Evolutionary conservation across 1,140 invertebrate species (phyloP).

Genomic region (Drosophila leontia): DNA sequence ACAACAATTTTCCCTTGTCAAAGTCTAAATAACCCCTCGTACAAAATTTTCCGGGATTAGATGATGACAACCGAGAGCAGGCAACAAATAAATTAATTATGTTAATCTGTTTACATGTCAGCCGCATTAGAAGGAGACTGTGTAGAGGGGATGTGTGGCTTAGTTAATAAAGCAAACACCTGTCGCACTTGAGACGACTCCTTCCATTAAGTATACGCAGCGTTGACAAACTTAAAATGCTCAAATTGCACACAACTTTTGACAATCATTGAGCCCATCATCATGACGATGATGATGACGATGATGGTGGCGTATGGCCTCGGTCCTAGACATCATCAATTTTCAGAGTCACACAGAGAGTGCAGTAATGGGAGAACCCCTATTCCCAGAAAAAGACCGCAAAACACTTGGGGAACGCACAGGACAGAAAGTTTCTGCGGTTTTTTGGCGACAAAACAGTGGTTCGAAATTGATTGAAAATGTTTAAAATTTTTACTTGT

Average conservation of each 20-base stretch:
- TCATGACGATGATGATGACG: conserved; percentile 22
- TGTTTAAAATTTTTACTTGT: too few relatives aligned
- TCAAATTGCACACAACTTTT: conserved; percentile 54
- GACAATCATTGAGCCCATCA: conserved; percentile 45
- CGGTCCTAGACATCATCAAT: conserved; percentile 70
- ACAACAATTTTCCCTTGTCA: not conserved
- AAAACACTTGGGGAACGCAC: conserved; percentile 68
- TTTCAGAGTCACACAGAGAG: conserved; percentile 23
- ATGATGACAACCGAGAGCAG: conserved; percentile 40
- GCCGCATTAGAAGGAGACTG: conserved; percentile 21
- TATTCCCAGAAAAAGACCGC: conserved; percentile 24
- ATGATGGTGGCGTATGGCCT: conserved; percentile 18
- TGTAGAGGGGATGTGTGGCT: not conserved
- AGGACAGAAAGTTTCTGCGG: conserved; percentile 62
- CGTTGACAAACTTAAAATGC: conserved; percentile 50
- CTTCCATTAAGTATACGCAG: conserved; percentile 50
- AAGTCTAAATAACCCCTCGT: not conserved
- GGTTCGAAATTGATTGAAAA: not conserved
- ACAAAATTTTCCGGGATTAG: conserved; percentile 59
- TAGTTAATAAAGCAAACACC: conserved; percentile 79
- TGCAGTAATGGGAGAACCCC: not conserved
- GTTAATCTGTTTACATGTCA: conserved; percentile 81
- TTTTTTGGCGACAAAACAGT: conserved; percentile 42
- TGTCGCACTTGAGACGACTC: conserved; percentile 55
- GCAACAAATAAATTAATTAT: conserved; percentile 79